These are phyloP conservation scores for Formicarius rufipectus DNA, from an alignment of 2,113 vertebrate genomes.

Conservation along the genomic window DNA sequence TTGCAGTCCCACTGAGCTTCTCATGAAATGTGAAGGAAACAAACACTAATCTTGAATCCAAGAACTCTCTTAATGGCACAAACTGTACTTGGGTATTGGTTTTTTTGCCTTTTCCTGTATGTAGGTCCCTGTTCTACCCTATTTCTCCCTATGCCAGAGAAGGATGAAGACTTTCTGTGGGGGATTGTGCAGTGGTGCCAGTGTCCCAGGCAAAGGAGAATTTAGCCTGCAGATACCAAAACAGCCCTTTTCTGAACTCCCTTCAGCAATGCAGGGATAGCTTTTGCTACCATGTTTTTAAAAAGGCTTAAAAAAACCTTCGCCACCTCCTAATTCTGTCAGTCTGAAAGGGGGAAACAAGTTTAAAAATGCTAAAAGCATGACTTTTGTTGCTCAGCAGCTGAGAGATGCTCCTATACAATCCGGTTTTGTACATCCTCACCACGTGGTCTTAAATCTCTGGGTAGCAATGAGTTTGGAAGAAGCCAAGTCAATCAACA, in stretches of 20 bases:
- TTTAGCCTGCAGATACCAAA: not conserved
- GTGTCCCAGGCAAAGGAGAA: not conserved
- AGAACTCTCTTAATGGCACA: not conserved
- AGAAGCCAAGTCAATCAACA: constrained; percentile 54
- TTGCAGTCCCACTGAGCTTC: not conserved
- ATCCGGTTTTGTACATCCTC: not conserved
- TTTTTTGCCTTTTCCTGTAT: not conserved
- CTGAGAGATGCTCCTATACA: not conserved
- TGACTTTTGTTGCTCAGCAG: not conserved
- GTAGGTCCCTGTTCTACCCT: not conserved
- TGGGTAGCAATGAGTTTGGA: not conserved
- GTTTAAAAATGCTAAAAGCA: not conserved
- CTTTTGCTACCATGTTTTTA: not conserved
- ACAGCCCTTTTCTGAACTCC: not conserved
- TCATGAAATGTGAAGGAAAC: not conserved
- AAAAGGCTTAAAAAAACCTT: not conserved
- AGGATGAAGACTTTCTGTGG: not conserved
- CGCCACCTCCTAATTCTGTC: not conserved
- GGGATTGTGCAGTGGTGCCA: not conserved
- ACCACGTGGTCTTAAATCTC: not conserved
- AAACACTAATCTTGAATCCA: not conserved
- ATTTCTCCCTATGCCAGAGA: not conserved
- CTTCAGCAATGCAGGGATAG: not conserved
- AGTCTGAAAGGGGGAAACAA: not conserved
- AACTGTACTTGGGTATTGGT: not conserved